Base-by-base conservation (phyloP, 1,140 invertebrate genomes). In the Leptinotarsa defecta region DNA sequence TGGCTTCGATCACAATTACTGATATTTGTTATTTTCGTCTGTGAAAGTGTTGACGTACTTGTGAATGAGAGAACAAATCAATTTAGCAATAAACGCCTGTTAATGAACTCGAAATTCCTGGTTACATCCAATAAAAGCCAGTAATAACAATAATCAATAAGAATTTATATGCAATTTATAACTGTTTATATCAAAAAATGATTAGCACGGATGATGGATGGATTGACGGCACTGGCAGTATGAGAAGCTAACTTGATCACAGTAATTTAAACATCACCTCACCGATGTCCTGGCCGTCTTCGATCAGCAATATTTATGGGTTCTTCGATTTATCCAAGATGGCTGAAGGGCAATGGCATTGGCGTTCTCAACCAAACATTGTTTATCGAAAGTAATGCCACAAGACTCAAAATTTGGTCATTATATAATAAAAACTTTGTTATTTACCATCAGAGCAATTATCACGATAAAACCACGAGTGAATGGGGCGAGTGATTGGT, bases 161-260 rank as follows among this genome's bases (percentile, higher is more conserved):
- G 76, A 79, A 83, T 83, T 81, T 84, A 79, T 82, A 81, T 79
- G 81, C 81, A 82, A 81, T 83, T 83, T 84, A 77, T 80, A 77
- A 81, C 81, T 82, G 81, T 84, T 83, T 83, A 82, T 83, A 81
- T 83, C 82, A 81, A 82, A 82, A 82, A 83, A 81, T 81, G 81
- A 84, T 83, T 84, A 84, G 78, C 68, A 73, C 62, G 70, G 70
- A 80, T 84, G 83, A 84, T 84, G 80, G 82, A 84, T 84, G 83
- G 83, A 83, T 83, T 84, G 83, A 84, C 80, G 83, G 83, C 68
- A 72, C 61, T 43, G 76, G 72, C 76, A 79, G 79, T 75, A 74
- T 78, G 73, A 80, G 76, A 74, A 77, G 74, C 75, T 68, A 68
- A 69, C 71, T 78, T 82, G 82, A 83, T 83, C 79, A 83, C 81